These are phyloP conservation scores for Lobophora halterata DNA, from an alignment of 2,888 invertebrate species.

Conservation along the genomic window DNA sequence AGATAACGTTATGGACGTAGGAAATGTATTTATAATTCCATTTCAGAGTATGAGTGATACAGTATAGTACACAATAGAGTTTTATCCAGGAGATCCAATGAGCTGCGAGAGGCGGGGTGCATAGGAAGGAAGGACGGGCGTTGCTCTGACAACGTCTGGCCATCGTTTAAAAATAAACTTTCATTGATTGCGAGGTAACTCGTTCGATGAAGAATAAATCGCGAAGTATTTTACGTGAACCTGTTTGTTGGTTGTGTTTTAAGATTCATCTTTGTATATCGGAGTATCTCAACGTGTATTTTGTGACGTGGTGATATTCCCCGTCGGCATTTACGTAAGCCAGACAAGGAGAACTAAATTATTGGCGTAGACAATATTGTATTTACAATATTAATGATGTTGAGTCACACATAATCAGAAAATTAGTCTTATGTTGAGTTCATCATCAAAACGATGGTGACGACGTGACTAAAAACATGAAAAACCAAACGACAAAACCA, in stretches of 20 bases:
- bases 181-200: constrained; percentile 38
- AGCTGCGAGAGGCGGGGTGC: constrained; percentile 38
- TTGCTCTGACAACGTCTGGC: constrained; percentile 48
- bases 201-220: constrained; percentile 24
- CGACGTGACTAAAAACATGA: constrained; percentile 32
- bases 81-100: constrained; percentile 5
- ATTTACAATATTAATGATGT: constrained; percentile 8
- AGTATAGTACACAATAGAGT: no score
- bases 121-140: constrained; percentile 66
- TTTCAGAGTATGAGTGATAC: no score
- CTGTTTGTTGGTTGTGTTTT: constrained; percentile 13
- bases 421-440: constrained; percentile 11
- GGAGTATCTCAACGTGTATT: constrained; percentile 6
- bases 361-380: not conserved
- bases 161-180: constrained; percentile 41
- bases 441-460: constrained; percentile 28
- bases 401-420: constrained; percentile 20
- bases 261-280: constrained; percentile 14
- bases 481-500: constrained; percentile 7
- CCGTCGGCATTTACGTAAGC: constrained; percentile 10
- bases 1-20: constrained; percentile 13
- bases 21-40: constrained; percentile 2
- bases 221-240: constrained; percentile 24
- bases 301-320: constrained; percentile 25
- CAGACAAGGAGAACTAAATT: constrained; percentile 22